Evolutionary conservation across 2,888 invertebrate species (phyloP), one percentile per base, ranked within the genome.

Genomic region (Steinernema carpocapsae): DNA sequence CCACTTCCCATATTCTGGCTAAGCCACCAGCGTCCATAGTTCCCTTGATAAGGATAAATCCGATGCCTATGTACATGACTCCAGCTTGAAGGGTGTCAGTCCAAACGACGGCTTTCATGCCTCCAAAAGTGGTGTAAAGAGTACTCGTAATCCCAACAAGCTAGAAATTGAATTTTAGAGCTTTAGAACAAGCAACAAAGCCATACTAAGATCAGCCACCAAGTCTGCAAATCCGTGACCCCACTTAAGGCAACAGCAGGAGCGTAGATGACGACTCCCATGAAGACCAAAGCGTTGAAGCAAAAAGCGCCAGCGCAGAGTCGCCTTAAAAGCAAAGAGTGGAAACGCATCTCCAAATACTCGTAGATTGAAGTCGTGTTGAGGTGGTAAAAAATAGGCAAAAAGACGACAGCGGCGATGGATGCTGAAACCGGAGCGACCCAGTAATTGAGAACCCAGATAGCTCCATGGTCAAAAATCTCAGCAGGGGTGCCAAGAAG

Each of bases 271-370:
- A 72, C 72, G 37, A 72, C 48, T 7, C 52, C 37, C 72, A 72
- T 51, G 72, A 52, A 72, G 72, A 72, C 51, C 12, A 52, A 19
- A 29, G 72, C 70, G 59, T 73, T 48, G 37, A 71, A 52, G 46
- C 51, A 45, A 45, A 74, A 76, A 12, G 74, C 24, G 32, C 56
- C 52, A 4, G 76, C 74, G 19, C 42, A 22, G 14, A 74, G 26
- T 19, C 37, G 26, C 10, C 76, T 45, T 29, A 76, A 22, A 14
- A 71, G 43, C 17, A 43, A 22, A 0, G 74, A 74, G 71, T 48
- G 42, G 52, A 74, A 76, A 0, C 76, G 71, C 22, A 72, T 24
- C 59, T 76, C 76, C 42, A 73, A 72, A 71, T 76, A 76, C 71
- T 76, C 73, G 70, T 76, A 76, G 43, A 76, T 70, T 22, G 48